These are phyloP conservation scores for Scotopteryx bipunctaria DNA, from an alignment of 2,888 invertebrate species.

Conservation along the genomic window DNA sequence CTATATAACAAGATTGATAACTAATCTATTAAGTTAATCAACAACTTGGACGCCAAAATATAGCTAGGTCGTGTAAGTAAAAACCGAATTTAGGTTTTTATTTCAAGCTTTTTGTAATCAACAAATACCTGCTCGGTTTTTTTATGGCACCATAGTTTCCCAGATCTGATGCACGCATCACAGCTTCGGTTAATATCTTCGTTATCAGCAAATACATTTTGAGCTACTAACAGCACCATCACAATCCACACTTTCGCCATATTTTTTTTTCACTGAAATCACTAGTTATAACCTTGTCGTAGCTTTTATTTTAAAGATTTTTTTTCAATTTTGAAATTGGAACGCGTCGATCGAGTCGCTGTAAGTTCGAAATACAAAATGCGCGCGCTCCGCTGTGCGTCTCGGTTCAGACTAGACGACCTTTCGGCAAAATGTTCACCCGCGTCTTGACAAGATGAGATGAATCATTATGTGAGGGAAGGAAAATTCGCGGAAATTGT, in stretches of 20 bases:
- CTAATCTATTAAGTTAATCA: too few species aligned
- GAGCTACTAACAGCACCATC: constrained; percentile 55
- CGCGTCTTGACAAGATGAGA: constrained; percentile 57
- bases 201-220: constrained; percentile 56
- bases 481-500: constrained; percentile 67
- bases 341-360: constrained; percentile 13
- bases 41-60: too few species aligned
- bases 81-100: too few species aligned
- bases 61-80: too few species aligned
- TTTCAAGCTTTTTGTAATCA: too few species aligned
- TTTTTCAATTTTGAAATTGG: constrained; percentile 5
- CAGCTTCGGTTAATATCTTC: constrained; percentile 46
- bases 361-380: constrained; percentile 51
- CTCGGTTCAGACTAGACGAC: constrained; percentile 52
- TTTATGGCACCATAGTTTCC: constrained; percentile 63
- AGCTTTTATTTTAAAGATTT: constrained; percentile 19
- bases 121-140: constrained; percentile 26
- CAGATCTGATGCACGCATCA: constrained; percentile 68
- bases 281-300: too few species aligned
- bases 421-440: constrained; percentile 46
- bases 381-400: constrained; percentile 52
- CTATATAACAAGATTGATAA: too few species aligned
- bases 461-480: constrained; percentile 65
- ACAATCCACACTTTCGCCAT: constrained; percentile 66
- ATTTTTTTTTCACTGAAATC: constrained; percentile 18